Percentiles rank a stretch among this genome's conserved stretches.
Evolutionary conservation across 2,113 vertebrate species (phyloP).

Genomic region (Gambusia holbrooki): DNA sequence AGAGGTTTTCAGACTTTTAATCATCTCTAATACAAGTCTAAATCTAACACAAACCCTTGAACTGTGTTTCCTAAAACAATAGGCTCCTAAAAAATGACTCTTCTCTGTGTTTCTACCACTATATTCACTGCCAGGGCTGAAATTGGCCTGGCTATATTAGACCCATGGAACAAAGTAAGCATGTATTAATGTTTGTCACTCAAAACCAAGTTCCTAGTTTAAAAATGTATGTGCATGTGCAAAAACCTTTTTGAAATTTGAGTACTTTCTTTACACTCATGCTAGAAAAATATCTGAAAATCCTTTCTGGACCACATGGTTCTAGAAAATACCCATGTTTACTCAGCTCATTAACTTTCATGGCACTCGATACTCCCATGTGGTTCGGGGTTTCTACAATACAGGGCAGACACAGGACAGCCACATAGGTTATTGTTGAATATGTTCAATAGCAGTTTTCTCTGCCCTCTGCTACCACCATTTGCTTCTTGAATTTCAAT

Average conservation of each 20-base stretch:
- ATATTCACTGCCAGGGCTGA: no score
- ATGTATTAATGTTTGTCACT: no score
- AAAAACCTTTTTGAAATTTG: slow-evolving; percentile 42
- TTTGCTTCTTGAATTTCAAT: slow-evolving; percentile 3
- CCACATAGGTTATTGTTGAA: slow-evolving; percentile 5
- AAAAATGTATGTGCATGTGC: slow-evolving; percentile 24
- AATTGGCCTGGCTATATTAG: no score
- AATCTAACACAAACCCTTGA: no score
- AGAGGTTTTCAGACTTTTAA: no score
- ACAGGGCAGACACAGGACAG: slow-evolving; percentile 9
- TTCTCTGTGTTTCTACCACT: no score
- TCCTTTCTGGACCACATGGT: slow-evolving; percentile 14
- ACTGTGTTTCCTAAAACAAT: no score
- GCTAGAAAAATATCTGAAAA: slow-evolving; percentile 43
- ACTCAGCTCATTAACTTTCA: slow-evolving; percentile 50
- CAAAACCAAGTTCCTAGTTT: slow-evolving; percentile 3
- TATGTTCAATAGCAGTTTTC: background rate
- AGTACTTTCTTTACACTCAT: slow-evolving; percentile 27
- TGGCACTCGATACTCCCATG: slow-evolving; percentile 31
- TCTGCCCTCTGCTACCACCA: background rate
- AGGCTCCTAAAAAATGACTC: no score
- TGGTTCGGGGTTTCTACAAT: slow-evolving; percentile 43
- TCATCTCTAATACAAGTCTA: no score
- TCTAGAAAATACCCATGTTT: slow-evolving; percentile 60
- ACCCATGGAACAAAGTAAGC: no score